Evolutionary conservation across 2,888 invertebrate species (phyloP).

Genomic region (Camptogramma bilineatum): DNA sequence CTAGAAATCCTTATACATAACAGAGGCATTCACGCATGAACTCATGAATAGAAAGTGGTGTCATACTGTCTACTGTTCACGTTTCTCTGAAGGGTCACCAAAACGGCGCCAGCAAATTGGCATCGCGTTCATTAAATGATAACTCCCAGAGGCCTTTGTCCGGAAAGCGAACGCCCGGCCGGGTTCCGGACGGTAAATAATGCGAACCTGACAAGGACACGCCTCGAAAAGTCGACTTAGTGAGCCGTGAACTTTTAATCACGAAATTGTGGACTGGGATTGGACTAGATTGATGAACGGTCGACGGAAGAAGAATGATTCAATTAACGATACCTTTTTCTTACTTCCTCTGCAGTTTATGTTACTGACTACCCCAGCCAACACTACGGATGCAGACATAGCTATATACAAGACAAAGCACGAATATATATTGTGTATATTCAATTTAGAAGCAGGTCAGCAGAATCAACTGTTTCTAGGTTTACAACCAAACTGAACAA

Average conservation of each 20-base stretch:
- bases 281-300: conserved; percentile 4
- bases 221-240: conserved; percentile 32
- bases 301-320: conserved; percentile 1
- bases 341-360: neutral
- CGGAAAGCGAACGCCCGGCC: conserved; percentile 31
- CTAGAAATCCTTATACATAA: no score
- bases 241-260: conserved; percentile 30
- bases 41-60: neutral
- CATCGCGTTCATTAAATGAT: conserved; percentile 55
- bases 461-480: neutral
- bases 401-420: no score
- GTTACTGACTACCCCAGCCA: neutral
- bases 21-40: neutral
- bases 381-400: neutral
- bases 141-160: conserved; percentile 45
- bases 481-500: neutral
- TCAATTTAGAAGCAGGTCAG: neutral
- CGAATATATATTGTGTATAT: no score
- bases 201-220: conserved; percentile 43
- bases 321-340: neutral
- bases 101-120: conserved; percentile 53
- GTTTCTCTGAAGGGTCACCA: conserved; percentile 32
- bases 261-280: conserved; percentile 17
- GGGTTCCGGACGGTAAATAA: conserved; percentile 47
- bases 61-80: conserved; percentile 11